Base-by-base conservation (phyloP, 2,888 invertebrate species). In the Plebejus argus region DNA sequence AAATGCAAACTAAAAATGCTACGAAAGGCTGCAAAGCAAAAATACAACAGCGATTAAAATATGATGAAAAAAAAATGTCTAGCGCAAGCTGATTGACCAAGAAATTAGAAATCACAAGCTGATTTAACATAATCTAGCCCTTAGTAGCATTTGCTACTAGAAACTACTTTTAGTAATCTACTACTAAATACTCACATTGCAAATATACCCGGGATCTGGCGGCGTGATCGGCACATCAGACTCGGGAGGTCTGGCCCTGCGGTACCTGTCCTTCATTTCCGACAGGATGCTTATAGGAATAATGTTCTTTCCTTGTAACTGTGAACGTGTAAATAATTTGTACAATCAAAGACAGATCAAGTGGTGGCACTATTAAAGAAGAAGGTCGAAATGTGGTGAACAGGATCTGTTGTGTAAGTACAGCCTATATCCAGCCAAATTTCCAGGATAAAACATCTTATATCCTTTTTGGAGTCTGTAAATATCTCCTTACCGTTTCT, bases 161-260 rank as follows among this genome's bases (percentile, higher is more conserved):
- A 28, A 28, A 28, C 28, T 28, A 28, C 28, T 28, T 28, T 28
- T 28, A 28, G 28, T 28, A 28, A 28, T 28, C 28, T 28, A 28
- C 28, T 28, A 28, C 28, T 28, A 28, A 28, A 28, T 28, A 28
- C 91, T 89, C 83, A 93, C 93, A 81, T 92, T 90, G 82, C 88
- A 92, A 76, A 91, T 92, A 80, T 90, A 93, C 80, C 90, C 91
- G 1, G 92, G 89, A 70, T 93, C 92, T 0, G 93, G 93, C 1
- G 92, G 79, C 45, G 80, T 85, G 7, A 91, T 83, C 2, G 81
- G 85, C n/a, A 88, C 70, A 0, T 91, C 90, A 0, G 90, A 15
- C 0, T 28, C 15, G 1, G 87, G 86, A 0, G 90, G 82, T 76
- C 81, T 87, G 0, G 75, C 18, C 0, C 93, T 93, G 79, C 91